Base-by-base conservation (phyloP, 1,140 invertebrate genomes). In the Cotesia glomerata region DNA sequence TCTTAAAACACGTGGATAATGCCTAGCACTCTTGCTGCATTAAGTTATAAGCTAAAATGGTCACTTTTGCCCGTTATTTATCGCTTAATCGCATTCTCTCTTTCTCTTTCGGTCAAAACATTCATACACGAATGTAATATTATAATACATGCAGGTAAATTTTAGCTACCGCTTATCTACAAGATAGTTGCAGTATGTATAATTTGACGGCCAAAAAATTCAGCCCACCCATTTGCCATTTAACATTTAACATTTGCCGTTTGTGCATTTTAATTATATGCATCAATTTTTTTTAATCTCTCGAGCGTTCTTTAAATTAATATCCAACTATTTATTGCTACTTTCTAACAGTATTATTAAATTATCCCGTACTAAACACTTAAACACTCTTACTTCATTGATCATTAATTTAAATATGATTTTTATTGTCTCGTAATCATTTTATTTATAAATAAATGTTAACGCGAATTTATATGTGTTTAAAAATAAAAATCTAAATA, bases 21-120 rank as follows among this genome's bases (percentile, higher is more conserved):
- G 18, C 35, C 13, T 11, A 45, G 52, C 56, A 71, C 61, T 39
- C 39, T 65, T 45, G 61, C 26, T 65, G 62, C 62, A 74, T 74
- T 70, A 66, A 74, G 72, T 74, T 70, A 74, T 74, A 62, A 74
- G 67, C 64, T 59, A 66, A 73, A 74, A 74, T 70, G 49, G 67
- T 56, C 16, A 74, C 68, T 74, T 66, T 74, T 69, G 61, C 72
- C 5, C 69, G 62, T 58, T 65, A 70, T 74, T 74, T 70, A 70
- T 74, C 62, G 67, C 72, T 70, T 66, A 74, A 74, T 70, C 62
- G 61, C 61, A 59, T 9, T 51, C 16, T 26, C 49, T 26, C 14
- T 51, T 11, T 66, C 5, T 66, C 16, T 66, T 26, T 49, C 18
- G 3, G 4, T 26, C 16, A 45, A 7, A 9, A 45, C 39, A 45